Conservation (phyloP, 2,113 vertebrate species). For the Salvelinus namaycush region DNA sequence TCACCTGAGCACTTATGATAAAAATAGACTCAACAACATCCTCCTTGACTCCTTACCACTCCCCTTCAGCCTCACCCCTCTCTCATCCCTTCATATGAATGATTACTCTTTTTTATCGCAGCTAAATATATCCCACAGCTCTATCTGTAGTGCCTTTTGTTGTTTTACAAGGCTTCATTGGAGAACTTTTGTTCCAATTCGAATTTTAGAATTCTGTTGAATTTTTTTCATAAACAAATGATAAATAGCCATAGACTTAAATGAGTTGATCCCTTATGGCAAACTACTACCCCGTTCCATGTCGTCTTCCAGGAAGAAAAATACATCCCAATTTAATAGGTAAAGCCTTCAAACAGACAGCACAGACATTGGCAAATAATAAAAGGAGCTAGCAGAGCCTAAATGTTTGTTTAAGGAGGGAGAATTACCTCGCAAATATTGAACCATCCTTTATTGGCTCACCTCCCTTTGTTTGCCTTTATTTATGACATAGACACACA, state of each 20-base stretch:
- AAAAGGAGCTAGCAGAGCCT: conserved; percentile 41
- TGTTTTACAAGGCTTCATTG: not conserved
- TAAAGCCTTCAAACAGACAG: conserved; percentile 41
- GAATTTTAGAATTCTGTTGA: not conserved
- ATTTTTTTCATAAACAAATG: not conserved
- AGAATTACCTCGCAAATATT: conserved; percentile 70
- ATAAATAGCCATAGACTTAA: not conserved
- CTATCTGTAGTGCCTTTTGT: not conserved
- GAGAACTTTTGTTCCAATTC: not conserved
- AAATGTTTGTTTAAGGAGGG: conserved; percentile 76
- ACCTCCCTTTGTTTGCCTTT: conserved; percentile 55
- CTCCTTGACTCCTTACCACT: conserved; percentile 18
- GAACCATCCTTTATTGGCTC: conserved; percentile 74
- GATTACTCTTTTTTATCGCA: not conserved
- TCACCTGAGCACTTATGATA: conserved; percentile 55
- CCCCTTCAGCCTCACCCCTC: not conserved
- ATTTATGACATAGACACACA: conserved; percentile 47
- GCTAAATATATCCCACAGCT: not conserved
- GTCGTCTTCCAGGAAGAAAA: conserved; percentile 1
- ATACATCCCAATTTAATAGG: conserved; percentile 23
- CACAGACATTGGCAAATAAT: conserved; percentile 54
- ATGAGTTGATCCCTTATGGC: not conserved
- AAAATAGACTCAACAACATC: conserved; percentile 39
- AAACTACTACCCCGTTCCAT: not conserved
- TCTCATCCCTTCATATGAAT: not conserved